A percentile compares a stretch with the other conserved stretches of the same genome.
Evolutionary conservation across 1,140 invertebrate species (phyloP).

Genomic region (Drosophila sp.): DNA sequence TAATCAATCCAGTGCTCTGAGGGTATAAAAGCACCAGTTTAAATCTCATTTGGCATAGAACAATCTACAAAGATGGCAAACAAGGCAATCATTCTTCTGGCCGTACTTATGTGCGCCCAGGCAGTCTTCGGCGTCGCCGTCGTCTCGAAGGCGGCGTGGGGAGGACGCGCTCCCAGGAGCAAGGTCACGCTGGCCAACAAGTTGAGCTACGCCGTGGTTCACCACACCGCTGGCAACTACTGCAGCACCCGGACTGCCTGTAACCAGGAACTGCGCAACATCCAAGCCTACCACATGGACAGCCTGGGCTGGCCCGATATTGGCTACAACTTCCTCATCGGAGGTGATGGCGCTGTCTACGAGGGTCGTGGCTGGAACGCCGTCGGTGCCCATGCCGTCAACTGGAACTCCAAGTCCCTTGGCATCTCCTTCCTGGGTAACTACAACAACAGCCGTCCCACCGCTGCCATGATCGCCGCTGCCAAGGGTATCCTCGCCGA

Average conservation of each 20-base stretch:
- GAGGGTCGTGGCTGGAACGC: slow-evolving; percentile 89
- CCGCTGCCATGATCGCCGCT: slow-evolving; percentile 80
- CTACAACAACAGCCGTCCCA: slow-evolving; percentile 79
- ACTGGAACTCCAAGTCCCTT: slow-evolving; percentile 88
- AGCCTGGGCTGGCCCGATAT: slow-evolving; percentile 88
- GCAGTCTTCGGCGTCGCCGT: slow-evolving; percentile 64
- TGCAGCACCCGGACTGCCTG: slow-evolving; percentile 85
- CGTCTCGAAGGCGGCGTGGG: slow-evolving; percentile 86
- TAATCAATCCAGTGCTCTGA: background rate
- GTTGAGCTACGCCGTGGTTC: slow-evolving; percentile 89
- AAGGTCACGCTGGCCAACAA: slow-evolving; percentile 85
- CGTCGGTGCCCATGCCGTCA: slow-evolving; percentile 88
- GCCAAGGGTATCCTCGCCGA: slow-evolving; percentile 87
- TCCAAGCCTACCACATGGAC: slow-evolving; percentile 87
- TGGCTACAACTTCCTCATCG: slow-evolving; percentile 87
- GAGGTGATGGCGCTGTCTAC: slow-evolving; percentile 86
- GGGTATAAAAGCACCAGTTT: background rate
- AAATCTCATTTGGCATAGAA: background rate
- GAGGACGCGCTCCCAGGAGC: slow-evolving; percentile 85
- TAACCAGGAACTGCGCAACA: slow-evolving; percentile 85
- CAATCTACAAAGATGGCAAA: slow-evolving; percentile 27
- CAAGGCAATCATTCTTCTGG: slow-evolving; percentile 38
- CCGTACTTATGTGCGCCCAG: slow-evolving; percentile 54
- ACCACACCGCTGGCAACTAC: slow-evolving; percentile 88
- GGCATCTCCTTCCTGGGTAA: slow-evolving; percentile 88